Evolutionary conservation across 2,888 invertebrate genomes (phyloP).

Genomic region (Platypus cylindrus): DNA sequence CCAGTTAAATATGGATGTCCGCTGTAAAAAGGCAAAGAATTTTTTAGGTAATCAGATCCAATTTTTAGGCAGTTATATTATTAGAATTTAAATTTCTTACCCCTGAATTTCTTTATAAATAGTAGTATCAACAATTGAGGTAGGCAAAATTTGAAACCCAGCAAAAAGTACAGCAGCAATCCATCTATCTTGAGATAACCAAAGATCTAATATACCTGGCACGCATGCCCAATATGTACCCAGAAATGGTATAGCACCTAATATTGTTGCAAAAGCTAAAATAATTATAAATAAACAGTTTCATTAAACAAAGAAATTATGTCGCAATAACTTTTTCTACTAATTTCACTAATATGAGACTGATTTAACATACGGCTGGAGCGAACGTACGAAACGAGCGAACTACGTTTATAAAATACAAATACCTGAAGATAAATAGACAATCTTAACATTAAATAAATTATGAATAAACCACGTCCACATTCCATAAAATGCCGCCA

Average conservation of each 20-base stretch:
- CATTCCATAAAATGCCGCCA: conserved; percentile 92
- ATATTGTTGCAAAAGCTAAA: conserved; percentile 74
- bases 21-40: conserved; percentile 29
- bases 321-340: too few species aligned
- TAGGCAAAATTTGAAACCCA: conserved; percentile 76
- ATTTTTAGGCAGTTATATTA: neutral
- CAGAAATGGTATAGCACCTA: conserved; percentile 92
- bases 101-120: conserved; percentile 97
- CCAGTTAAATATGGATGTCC: conserved; percentile 96
- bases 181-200: conserved; percentile 80
- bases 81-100: conserved; percentile 35
- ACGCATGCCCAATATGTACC: conserved; percentile 93
- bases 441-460: conserved; percentile 85
- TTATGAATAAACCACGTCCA: conserved; percentile 98
- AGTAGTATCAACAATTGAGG: conserved; percentile 84
- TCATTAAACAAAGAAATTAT: neutral
- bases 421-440: conserved; percentile 86
- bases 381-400: too few species aligned
- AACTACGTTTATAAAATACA: too few species aligned
- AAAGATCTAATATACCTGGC: conserved; percentile 89
- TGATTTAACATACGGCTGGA: too few species aligned
- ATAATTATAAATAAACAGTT: too few species aligned
- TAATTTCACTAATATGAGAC: too few species aligned
- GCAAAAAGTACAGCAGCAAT: conserved; percentile 71
- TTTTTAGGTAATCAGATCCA: neutral